A percentile compares a stretch with the other conserved stretches of the same genome.
Evolutionary conservation across 2,113 vertebrate genomes (phyloP).

Genomic region (Bubalus kerabau): DNA sequence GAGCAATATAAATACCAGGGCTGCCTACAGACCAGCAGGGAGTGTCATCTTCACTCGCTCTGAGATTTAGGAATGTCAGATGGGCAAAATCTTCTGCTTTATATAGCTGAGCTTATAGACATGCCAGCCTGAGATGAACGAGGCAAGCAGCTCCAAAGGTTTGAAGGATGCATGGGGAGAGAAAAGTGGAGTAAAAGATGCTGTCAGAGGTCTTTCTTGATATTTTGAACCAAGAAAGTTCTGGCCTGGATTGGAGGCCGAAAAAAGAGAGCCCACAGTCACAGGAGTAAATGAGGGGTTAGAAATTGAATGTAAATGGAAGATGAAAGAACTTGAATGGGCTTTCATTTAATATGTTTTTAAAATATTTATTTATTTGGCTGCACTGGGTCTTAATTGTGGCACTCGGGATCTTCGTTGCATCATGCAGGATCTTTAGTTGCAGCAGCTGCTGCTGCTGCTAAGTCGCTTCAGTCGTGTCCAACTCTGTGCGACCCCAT

Average conservation of each 20-base stretch:
- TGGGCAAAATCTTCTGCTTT: background rate
- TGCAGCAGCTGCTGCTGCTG: background rate
- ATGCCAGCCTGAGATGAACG: background rate
- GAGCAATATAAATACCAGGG: constrained; percentile 16
- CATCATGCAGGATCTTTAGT: background rate
- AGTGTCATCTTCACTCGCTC: background rate
- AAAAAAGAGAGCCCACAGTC: background rate
- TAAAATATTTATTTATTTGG: background rate
- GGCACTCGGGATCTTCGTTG: background rate
- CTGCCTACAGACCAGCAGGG: background rate
- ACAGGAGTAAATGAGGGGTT: background rate
- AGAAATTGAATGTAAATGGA: background rate
- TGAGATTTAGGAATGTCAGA: background rate
- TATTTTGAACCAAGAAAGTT: background rate
- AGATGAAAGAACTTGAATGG: background rate
- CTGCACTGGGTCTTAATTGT: background rate
- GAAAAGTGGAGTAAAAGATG: background rate
- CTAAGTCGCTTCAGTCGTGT: no score
- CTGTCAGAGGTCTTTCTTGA: background rate
- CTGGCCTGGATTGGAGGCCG: background rate
- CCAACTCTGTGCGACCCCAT: no score
- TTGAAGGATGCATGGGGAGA: background rate
- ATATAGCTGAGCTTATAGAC: background rate
- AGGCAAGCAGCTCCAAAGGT: background rate
- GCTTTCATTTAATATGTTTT: background rate